These are phyloP conservation scores for Hyposoter didymator DNA, from an alignment of 2,888 invertebrate species.

Conservation along the genomic window DNA sequence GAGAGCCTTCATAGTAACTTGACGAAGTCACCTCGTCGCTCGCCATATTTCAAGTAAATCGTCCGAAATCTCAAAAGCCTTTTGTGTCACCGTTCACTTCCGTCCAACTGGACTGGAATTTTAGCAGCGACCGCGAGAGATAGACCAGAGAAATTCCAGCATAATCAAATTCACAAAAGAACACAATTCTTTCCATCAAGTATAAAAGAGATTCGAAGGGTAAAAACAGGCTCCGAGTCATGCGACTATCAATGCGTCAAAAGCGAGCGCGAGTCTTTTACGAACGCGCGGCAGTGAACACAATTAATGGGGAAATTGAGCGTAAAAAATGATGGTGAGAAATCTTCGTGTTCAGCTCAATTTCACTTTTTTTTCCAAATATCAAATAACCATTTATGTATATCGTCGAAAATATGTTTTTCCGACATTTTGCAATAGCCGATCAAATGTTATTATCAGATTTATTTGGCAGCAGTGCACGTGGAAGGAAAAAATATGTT, in stretches of 20 bases:
- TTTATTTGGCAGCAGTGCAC: background rate
- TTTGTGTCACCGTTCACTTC: slow-evolving; percentile 23
- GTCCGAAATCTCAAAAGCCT: slow-evolving; percentile 29
- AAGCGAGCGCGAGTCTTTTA: background rate
- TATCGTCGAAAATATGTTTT: background rate
- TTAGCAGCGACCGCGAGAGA: background rate
- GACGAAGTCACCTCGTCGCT: slow-evolving; percentile 35
- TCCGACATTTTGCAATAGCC: background rate
- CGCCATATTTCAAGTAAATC: slow-evolving; percentile 35
- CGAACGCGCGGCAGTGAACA: no score
- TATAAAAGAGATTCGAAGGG: background rate
- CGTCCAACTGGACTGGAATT: slow-evolving; percentile 5
- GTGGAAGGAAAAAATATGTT: background rate
- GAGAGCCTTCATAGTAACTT: slow-evolving; percentile 26
- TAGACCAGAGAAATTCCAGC: background rate
- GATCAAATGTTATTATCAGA: background rate
- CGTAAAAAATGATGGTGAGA: background rate
- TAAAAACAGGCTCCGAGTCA: background rate
- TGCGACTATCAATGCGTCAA: background rate
- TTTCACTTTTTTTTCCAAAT: background rate
- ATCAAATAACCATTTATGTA: background rate
- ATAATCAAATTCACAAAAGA: background rate
- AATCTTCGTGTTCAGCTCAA: background rate
- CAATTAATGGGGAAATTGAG: background rate
- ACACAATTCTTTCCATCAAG: background rate